phyloP scores from a whole-genome alignment of 2,888 invertebrate species.

The Hetaerina titia region DNA sequence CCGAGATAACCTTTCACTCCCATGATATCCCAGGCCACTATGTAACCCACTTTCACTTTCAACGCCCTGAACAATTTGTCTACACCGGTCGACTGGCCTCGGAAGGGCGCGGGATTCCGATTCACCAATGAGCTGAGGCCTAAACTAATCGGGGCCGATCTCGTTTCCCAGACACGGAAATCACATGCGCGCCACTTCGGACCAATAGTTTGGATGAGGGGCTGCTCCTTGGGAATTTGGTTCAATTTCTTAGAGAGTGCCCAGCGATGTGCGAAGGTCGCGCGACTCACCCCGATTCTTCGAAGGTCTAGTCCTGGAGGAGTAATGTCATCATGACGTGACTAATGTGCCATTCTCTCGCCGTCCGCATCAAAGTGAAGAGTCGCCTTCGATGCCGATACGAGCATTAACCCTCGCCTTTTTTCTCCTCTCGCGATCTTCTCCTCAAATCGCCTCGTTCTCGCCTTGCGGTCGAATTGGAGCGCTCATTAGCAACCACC shows the following conservation, averaged over 20 bases:
- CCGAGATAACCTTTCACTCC: neutral
- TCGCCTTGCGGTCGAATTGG: too few relatives aligned
- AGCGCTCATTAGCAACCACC: too few relatives aligned
- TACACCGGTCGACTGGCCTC: neutral
- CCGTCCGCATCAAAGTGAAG: neutral
- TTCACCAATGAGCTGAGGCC: neutral
- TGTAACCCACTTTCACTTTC: constrained; percentile 19
- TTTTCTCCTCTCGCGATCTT: too few relatives aligned
- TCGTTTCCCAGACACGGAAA: neutral
- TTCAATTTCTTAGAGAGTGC: neutral
- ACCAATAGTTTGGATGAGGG: neutral
- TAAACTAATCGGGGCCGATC: neutral
- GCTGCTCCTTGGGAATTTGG: neutral
- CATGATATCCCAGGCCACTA: neutral
- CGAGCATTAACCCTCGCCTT: too few relatives aligned
- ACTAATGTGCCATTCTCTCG: neutral
- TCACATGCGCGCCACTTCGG: neutral
- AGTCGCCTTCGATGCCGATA: neutral
- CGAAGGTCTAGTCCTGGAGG: neutral
- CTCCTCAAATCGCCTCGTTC: too few relatives aligned
- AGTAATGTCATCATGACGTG: neutral
- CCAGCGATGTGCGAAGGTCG: neutral
- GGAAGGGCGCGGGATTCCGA: neutral
- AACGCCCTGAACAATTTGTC: neutral
- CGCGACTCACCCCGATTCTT: neutral